Evolutionary conservation across 2,113 vertebrate genomes (phyloP).

Genomic region (Myanophis thanlyinensis): DNA sequence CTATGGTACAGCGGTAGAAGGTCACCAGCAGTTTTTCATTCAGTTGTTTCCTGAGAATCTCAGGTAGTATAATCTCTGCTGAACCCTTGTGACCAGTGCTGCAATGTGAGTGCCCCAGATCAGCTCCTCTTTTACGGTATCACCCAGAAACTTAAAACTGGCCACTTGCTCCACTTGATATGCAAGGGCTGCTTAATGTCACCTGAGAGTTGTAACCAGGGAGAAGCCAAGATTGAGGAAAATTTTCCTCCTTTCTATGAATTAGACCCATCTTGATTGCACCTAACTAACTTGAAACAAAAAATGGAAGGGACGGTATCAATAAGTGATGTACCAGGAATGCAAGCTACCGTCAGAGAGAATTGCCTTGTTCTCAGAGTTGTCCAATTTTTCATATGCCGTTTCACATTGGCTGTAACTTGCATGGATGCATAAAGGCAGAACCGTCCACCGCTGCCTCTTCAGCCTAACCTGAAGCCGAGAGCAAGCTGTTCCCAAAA

Average conservation of each 20-base stretch:
- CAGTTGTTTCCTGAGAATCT: too few species aligned
- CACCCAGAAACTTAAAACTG: too few species aligned
- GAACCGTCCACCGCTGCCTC: background rate
- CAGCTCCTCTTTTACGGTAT: too few species aligned
- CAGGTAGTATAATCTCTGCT: too few species aligned
- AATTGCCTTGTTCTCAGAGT: background rate
- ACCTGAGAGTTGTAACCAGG: background rate
- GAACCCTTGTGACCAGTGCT: too few species aligned
- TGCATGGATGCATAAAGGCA: background rate
- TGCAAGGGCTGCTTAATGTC: too few species aligned
- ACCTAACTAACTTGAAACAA: background rate
- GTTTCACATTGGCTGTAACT: background rate
- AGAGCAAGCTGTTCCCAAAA: constrained; percentile 25
- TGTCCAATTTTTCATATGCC: background rate
- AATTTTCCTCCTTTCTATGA: background rate
- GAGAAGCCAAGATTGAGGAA: background rate
- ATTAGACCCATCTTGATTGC: background rate
- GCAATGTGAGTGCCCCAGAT: too few species aligned
- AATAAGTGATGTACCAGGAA: background rate
- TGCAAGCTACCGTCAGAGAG: background rate
- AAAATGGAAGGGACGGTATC: background rate
- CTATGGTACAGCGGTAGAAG: too few species aligned
- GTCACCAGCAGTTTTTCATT: too few species aligned
- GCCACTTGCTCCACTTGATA: too few species aligned
- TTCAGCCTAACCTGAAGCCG: background rate